phyloP scores from a whole-genome alignment of 1,140 invertebrate genomes.

The Camponotus floridanus region DNA sequence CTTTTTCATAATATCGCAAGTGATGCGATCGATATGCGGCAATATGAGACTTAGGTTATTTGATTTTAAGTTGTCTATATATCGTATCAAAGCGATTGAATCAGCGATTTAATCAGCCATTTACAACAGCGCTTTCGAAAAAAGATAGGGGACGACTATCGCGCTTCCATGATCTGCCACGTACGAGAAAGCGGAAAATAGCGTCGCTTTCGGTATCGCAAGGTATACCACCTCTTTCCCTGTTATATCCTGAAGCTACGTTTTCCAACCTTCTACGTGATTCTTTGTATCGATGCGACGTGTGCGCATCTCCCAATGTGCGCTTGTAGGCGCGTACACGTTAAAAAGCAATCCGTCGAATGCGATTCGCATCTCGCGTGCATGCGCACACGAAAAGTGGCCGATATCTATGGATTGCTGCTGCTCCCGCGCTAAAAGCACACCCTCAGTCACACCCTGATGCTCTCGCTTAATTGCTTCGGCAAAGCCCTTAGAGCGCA shows the following conservation, averaged over 20 bases:
- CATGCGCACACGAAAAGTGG: conserved; percentile 56
- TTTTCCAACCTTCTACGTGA: conserved; percentile 58
- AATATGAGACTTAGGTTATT: neutral
- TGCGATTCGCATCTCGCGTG: conserved; percentile 52
- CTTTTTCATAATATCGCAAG: neutral
- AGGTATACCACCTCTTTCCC: conserved; percentile 27
- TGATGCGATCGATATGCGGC: neutral
- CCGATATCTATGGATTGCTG: conserved; percentile 60
- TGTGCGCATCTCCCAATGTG: conserved; percentile 40
- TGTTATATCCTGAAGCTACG: conserved; percentile 28
- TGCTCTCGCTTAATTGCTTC: conserved; percentile 64
- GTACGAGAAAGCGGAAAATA: conserved; percentile 46
- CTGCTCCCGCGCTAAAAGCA: conserved; percentile 60
- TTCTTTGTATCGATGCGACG: conserved; percentile 55
- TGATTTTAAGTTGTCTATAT: neutral
- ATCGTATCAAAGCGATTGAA: conserved; percentile 5
- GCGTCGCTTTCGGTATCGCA: conserved; percentile 35
- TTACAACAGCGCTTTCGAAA: conserved; percentile 47
- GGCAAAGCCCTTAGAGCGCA: conserved; percentile 35
- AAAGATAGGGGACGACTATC: conserved; percentile 51
- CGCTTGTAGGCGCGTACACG: conserved; percentile 31
- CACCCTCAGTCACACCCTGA: conserved; percentile 62
- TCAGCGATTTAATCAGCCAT: conserved; percentile 39
- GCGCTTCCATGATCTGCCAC: conserved; percentile 48
- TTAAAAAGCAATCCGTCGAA: conserved; percentile 55